Base-by-base conservation (phyloP, 2,113 vertebrate species). In the Morphnarchus princeps region DNA sequence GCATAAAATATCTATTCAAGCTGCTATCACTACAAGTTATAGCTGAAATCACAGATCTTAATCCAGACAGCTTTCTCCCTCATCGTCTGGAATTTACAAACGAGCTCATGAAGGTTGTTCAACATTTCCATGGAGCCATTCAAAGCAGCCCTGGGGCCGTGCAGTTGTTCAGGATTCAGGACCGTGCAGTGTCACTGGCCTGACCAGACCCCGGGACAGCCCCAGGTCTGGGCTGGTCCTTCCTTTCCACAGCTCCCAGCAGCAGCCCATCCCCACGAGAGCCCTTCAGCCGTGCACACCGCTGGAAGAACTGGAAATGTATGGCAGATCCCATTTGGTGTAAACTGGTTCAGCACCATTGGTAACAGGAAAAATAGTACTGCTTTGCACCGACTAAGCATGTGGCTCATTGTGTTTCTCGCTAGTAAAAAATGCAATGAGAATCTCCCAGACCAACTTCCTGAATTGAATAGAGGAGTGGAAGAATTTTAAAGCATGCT, bases 11-110 rank as follows among this genome's bases (percentile, higher is more conserved):
- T 11, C 71, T 45, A 10, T 18, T 21, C 0, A 5, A 55, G 61
- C 57, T 82, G 36, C n/a, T 89, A 7, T 55, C 59, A 1, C 38
- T 42, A 25, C 47, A 15, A 4, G 40, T 20, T 38, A 4, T 6
- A 74, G 63, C 55, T 1, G 1, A n/a, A 45, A 52, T 18, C 80
- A 18, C 77, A 42, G 83, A 26, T 29, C 58, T 18, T 0, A 16
- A n/a, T 14, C 76, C 22, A 28, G 57, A 3, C 28, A 42, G 31
- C 36, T 54, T 36, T 32, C 49, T 49, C 15, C 82, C 8, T 3
- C 16, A 1, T 2, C 0, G 0, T 2, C 58, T 32, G 3, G 1
- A n/a, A 13, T 6, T 14, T 15, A 42, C 38, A 10, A 13, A 38
- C 1, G 3, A 26, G 32, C 22, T 19, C 21, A 0, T 0, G 38